A percentile compares a stretch with the other conserved stretches of the same genome.
phyloP scores from a whole-genome alignment of 2,888 invertebrate species.

The Lasiommata megera region DNA sequence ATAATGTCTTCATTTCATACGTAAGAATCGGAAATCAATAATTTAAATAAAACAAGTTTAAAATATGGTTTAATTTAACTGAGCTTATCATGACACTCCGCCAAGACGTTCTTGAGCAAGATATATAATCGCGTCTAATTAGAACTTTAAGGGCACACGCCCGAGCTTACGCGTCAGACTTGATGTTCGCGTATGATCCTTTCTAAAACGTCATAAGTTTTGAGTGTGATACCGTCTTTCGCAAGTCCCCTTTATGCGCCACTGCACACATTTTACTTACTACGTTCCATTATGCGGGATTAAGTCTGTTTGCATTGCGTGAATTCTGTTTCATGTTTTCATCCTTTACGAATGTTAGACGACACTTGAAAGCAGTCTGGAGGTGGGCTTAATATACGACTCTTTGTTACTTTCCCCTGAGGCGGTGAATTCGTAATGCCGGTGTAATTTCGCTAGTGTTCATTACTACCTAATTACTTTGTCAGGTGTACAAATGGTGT shows the following conservation, averaged over 20 bases:
- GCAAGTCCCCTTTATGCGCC: neutral
- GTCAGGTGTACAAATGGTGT: neutral
- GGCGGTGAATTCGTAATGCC: neutral
- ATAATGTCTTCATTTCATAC: no score
- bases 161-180: no score
- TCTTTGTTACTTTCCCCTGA: slow-evolving; percentile 13
- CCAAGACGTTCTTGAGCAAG: no score
- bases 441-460: slow-evolving; percentile 2
- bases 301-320: slow-evolving; percentile 14
- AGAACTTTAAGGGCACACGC: no score
- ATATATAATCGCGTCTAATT: no score
- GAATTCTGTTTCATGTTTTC: slow-evolving; percentile 18
- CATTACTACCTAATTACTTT: slow-evolving; percentile 10
- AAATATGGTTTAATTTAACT: no score
- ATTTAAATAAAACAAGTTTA: no score
- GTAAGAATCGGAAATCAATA: no score
- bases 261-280: slow-evolving; percentile 7
- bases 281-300: slow-evolving; percentile 9
- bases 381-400: slow-evolving; percentile 10
- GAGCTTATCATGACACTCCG: no score
- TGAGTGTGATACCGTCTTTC: neutral
- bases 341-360: slow-evolving; percentile 13
- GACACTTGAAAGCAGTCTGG: slow-evolving; percentile 14
- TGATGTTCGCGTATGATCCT: no score
- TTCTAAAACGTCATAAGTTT: no score